Evolutionary conservation across 2,797 vertebrate genomes (phyloP).

Genomic region (Vultur gryphus): DNA sequence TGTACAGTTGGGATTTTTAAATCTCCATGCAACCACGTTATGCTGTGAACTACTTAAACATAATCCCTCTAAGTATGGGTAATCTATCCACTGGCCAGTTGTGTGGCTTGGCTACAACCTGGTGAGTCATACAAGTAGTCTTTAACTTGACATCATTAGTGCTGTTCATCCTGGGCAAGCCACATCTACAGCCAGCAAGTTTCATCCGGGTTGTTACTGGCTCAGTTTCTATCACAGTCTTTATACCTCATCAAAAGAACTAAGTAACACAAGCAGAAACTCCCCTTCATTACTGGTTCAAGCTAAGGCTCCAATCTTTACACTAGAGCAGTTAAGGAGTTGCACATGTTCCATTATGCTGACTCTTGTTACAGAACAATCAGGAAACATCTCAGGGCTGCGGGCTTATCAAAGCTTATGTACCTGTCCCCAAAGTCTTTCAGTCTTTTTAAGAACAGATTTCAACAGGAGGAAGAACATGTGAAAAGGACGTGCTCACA

Average conservation of each 20-base stretch:
- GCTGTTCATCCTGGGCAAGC: background rate
- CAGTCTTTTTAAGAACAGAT: background rate
- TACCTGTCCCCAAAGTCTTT: background rate
- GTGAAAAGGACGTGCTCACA: background rate
- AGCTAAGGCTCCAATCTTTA: background rate
- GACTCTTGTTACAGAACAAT: background rate
- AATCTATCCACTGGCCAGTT: background rate
- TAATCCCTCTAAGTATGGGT: background rate
- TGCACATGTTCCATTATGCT: background rate
- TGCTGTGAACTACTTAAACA: background rate
- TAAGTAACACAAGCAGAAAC: background rate
- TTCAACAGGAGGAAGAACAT: background rate
- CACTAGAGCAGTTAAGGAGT: background rate
- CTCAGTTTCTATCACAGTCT: background rate
- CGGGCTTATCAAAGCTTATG: background rate
- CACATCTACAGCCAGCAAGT: background rate
- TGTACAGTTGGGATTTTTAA: background rate
- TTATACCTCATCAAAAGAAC: background rate
- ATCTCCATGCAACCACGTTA: background rate
- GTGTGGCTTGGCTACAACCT: background rate
- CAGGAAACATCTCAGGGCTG: background rate
- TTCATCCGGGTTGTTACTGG: background rate
- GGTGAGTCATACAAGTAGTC: background rate
- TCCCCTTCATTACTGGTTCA: background rate
- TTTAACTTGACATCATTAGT: background rate